phyloP scores from a whole-genome alignment of 2,113 vertebrate species.

The Bettongia penicillata region DNA sequence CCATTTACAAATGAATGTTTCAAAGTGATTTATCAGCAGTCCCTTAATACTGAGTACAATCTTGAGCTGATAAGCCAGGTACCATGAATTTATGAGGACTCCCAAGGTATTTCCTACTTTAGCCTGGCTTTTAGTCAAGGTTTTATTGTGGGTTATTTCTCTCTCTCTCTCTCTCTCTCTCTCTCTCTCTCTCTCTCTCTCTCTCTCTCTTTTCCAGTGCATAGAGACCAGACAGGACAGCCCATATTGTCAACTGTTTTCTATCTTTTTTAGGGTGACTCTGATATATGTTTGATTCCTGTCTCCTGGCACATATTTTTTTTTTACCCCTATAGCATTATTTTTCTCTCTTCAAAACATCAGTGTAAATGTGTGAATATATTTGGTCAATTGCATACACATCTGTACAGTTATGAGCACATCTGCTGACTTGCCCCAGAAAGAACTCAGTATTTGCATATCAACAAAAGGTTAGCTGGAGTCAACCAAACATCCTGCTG shows the following conservation, averaged over 20 bases:
- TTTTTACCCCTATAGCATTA: not conserved
- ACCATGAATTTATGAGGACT: constrained; percentile 61
- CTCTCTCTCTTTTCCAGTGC: constrained; percentile 12
- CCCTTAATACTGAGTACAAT: constrained; percentile 55
- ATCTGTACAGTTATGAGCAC: not conserved
- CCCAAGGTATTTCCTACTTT: constrained; percentile 44
- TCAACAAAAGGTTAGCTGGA: not conserved
- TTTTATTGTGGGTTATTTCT: constrained; percentile 61
- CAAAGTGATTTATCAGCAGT: constrained; percentile 62
- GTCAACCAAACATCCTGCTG: not conserved
- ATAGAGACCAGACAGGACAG: constrained; percentile 59
- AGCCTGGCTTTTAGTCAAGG: constrained; percentile 35
- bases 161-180: constrained; percentile 32
- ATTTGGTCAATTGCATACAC: constrained; percentile 2
- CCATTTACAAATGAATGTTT: constrained; percentile 70
- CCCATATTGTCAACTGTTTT: constrained; percentile 56
- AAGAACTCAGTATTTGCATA: not conserved
- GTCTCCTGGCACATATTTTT: constrained; percentile 27
- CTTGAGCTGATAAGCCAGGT: constrained; percentile 56
- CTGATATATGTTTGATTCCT: constrained; percentile 37
- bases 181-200: constrained; percentile 50
- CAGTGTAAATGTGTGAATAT: not conserved
- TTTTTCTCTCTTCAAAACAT: constrained; percentile 13
- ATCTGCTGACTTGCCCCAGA: not conserved
- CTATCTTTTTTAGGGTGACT: constrained; percentile 39